Conservation (phyloP, 2,797 vertebrate species). For the Hoplostethus mediterraneus region DNA sequence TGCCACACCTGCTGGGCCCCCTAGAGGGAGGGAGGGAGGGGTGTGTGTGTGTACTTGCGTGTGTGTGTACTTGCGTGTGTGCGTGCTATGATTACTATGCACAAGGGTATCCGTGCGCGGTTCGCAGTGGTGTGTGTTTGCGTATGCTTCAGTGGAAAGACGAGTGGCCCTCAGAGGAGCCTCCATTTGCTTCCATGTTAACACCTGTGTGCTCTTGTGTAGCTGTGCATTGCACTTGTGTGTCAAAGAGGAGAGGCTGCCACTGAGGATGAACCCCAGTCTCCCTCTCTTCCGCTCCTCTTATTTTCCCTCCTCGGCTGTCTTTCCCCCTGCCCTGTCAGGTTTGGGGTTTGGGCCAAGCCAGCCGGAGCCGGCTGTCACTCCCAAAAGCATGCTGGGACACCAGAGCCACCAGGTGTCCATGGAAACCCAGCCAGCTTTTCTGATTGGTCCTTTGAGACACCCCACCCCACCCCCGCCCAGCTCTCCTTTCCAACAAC, state of each 20-base stretch:
- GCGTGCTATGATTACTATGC: slow-evolving; percentile 5
- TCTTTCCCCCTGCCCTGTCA: slow-evolving; percentile 26
- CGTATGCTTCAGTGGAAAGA: slow-evolving; percentile 36
- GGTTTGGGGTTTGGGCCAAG: slow-evolving; percentile 50
- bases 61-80: not conserved
- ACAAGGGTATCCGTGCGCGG: slow-evolving; percentile 19
- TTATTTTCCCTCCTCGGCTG: not conserved
- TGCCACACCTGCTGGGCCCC: slow-evolving; percentile 72
- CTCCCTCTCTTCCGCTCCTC: slow-evolving; percentile 8
- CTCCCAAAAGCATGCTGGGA: slow-evolving; percentile 71
- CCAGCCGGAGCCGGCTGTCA: slow-evolving; percentile 66
- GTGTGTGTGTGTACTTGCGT: slow-evolving; percentile 21
- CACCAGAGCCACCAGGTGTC: slow-evolving; percentile 76
- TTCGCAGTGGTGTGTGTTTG: slow-evolving; percentile 17
- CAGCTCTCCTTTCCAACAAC: slow-evolving; percentile 47
- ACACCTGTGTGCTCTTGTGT: slow-evolving; percentile 60
- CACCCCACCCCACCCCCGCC: slow-evolving; percentile 19
- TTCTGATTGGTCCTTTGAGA: slow-evolving; percentile 78
- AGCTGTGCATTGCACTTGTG: not conserved
- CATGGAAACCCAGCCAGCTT: slow-evolving; percentile 74
- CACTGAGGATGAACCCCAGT: slow-evolving; percentile 1
- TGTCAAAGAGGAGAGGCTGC: slow-evolving; percentile 3
- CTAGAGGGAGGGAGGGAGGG: not conserved
- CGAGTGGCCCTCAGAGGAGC: slow-evolving; percentile 37
- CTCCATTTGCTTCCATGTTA: slow-evolving; percentile 22